These are phyloP conservation scores for Hypsopygia costalis DNA, from an alignment of 2,888 invertebrate species.

Conservation along the genomic window DNA sequence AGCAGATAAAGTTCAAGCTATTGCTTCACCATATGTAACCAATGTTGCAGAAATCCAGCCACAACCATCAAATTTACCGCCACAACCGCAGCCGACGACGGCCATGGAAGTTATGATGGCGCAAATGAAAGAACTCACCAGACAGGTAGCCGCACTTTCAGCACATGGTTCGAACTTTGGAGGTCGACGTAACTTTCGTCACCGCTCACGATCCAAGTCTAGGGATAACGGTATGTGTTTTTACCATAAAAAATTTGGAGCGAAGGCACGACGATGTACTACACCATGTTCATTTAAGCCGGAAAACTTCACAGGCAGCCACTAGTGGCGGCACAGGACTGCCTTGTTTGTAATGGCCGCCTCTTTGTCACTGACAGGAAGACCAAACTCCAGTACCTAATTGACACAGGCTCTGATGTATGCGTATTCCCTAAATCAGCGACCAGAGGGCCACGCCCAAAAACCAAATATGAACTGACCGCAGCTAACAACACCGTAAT, in stretches of 20 bases:
- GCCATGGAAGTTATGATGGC: too few species aligned
- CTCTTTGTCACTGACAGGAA: slow-evolving; percentile 11
- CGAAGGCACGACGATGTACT: slow-evolving; percentile 9
- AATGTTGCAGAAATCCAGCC: too few species aligned
- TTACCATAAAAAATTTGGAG: slow-evolving; percentile 1
- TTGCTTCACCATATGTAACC: background rate
- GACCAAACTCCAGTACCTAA: slow-evolving; percentile 12
- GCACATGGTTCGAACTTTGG: too few species aligned
- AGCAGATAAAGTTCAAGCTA: slow-evolving; percentile 10
- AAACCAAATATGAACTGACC: slow-evolving; percentile 23
- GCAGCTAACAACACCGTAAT: slow-evolving; percentile 38
- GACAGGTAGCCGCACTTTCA: too few species aligned
- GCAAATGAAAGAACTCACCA: too few species aligned
- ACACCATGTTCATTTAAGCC: slow-evolving; percentile 9
- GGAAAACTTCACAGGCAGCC: slow-evolving; percentile 19
- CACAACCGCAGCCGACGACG: too few species aligned
- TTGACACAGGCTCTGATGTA: slow-evolving; percentile 7
- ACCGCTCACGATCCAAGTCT: too few species aligned
- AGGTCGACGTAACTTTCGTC: too few species aligned
- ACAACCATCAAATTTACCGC: too few species aligned
- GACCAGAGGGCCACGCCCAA: slow-evolving; percentile 8
- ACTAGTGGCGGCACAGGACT: slow-evolving; percentile 17
- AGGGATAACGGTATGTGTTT: too few species aligned
- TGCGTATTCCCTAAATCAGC: slow-evolving; percentile 22
- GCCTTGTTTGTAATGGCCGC: slow-evolving; percentile 9